Base-by-base conservation (phyloP, 2,888 invertebrate species). In the Luperina testacea region DNA sequence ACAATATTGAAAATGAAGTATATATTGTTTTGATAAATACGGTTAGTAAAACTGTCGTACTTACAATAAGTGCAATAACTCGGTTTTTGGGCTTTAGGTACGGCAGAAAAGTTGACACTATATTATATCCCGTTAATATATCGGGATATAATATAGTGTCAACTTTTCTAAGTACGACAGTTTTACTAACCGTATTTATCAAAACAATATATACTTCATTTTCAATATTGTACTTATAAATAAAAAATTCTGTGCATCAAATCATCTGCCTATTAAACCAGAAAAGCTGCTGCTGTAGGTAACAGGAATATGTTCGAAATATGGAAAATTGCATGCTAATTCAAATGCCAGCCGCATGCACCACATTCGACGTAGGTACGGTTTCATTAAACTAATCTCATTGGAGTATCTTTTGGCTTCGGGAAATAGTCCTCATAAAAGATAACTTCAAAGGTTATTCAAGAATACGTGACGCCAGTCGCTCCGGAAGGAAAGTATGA, bases 251-350 rank as follows among this genome's bases (percentile, higher is more conserved):
- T 51, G 51, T 42, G 53, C 42, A 65, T 71, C 53, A 69, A 79
- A 77, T 76, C 64, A 82, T 75, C 20, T 64, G 74, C 69, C 70
- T 77, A 73, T 78, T 27, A 74, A 72, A 79, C 85, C 78, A 77
- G 65, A 72, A 84, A 70, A 69, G 53, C 78, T 82, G 78, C 75
- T 45, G 80, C 69, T 72, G 78, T 85, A 82, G 86, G 84, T 89
- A 88, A 85, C 81, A 83, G 87, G 85, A 92, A 93, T 92, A 90
- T 93, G 93, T 92, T 93, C 93, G 91, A 93, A 92, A 92, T 92
- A 93, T 93, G 93, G 94, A 94, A 94, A 95, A 95, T 95, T 93
- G 94, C 93, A 95, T 94, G 91, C 92, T 95, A 94, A 95, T 94
- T 90, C 91, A 90, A 90, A 91, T 95, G 95, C 92, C 95, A 93